Conservation (phyloP, 2,888 invertebrate genomes). For the Ophion slaviceki region DNA sequence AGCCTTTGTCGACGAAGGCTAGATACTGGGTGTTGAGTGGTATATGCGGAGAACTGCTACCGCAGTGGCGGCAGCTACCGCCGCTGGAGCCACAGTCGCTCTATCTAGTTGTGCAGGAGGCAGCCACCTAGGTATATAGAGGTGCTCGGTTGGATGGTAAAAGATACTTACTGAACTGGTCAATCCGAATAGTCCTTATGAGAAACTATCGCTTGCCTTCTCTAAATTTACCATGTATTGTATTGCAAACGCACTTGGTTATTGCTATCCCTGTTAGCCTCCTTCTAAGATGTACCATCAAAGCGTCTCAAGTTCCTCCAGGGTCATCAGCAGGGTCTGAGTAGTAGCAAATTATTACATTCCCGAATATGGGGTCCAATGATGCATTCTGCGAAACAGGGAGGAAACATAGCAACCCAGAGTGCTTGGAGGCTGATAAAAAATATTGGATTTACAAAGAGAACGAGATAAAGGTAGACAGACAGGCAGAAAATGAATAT, state of each 20-base stretch:
- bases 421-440: neutral
- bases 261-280: constrained; percentile 9
- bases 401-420: neutral
- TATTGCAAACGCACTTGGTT: neutral
- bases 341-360: constrained; percentile 7
- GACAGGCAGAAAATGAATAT: constrained; percentile 3
- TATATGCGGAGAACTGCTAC: constrained; percentile 17
- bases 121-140: neutral
- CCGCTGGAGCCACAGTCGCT: neutral
- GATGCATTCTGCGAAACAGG: neutral
- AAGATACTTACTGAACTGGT: constrained; percentile 76
- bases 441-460: neutral
- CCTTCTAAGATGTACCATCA: constrained; percentile 59
- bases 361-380: neutral
- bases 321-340: constrained; percentile 22
- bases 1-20: constrained; percentile 69
- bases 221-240: neutral
- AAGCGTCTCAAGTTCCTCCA: constrained; percentile 38
- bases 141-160: constrained; percentile 58
- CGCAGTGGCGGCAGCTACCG: neutral
- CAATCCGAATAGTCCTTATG: constrained; percentile 71
- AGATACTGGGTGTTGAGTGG: constrained; percentile 68
- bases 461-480: neutral
- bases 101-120: neutral
- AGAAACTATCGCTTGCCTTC: constrained; percentile 67